Evolutionary conservation across 1,140 invertebrate species (phyloP), one percentile per base, ranked within the genome.

Genomic region (Oreohelix idahoensis): DNA sequence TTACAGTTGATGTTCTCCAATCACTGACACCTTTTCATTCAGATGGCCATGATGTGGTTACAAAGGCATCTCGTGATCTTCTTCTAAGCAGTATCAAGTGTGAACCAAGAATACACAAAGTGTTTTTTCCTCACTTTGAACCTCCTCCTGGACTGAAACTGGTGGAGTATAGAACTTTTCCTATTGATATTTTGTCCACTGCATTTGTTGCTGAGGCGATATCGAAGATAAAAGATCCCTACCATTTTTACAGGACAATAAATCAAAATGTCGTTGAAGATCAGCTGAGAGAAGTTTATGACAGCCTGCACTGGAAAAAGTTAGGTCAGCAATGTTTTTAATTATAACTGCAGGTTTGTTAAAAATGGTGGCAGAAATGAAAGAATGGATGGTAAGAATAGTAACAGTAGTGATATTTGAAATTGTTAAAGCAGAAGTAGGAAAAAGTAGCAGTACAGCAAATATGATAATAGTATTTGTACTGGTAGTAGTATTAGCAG

Each of bases 231-330:
- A 89, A 89, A 79, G 90, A 91, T 81, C 83, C 84, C 8, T 89
- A 84, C 81, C 85, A 83, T 69, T 89, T 91, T 58, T 85, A 89
- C 81, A 73, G 80, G 35, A 89, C 87, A 81, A 86, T 90, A 42
- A 85, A 89, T 45, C 84, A 84, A 75, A 74, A 51, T 17, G 81
- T 79, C 1, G 84, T 89, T 20, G 86, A 88, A 15, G 84, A 84
- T 23, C 71, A 83, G 26, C 79, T 91, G 23, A 75, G 80, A 17
- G 89, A 88, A 32, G 83, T 90, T 38, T 89, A 90, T 71, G 84
- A 86, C 51, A 86, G 89, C 71, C 81, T 90, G 17, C 85, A 89
- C 20, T 91, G 90, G 90, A 91, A 90, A 70, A 90, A 90, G 74
- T 58, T 91, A 66, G 90, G 90, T 90, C 83, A 76, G 88, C 63